Conservation (phyloP, 2,113 vertebrate species). For the Macheiramphus alcinus region DNA sequence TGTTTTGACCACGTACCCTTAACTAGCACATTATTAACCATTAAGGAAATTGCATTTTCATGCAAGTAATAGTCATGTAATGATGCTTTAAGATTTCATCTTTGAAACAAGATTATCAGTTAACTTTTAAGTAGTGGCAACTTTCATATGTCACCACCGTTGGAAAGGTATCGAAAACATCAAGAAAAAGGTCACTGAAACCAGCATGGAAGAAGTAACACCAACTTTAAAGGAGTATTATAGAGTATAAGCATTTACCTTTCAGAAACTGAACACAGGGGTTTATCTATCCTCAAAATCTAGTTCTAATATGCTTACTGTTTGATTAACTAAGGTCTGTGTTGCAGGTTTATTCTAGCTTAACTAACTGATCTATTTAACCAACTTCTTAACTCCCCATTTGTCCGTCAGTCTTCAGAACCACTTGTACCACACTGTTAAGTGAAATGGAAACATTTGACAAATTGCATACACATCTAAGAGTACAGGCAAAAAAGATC, state of each 20-base stretch:
- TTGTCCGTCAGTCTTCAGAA: neutral
- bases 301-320: neutral
- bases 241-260: neutral
- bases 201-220: neutral
- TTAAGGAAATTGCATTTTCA: neutral
- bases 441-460: neutral
- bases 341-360: neutral
- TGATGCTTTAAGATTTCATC: neutral
- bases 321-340: neutral
- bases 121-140: neutral
- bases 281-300: neutral
- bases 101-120: neutral
- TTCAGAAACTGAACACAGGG: neutral
- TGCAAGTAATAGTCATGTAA: neutral
- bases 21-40: neutral
- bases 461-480: neutral
- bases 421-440: neutral
- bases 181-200: neutral
- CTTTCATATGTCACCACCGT: neutral
- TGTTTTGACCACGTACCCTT: neutral
- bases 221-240: neutral
- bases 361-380: neutral
- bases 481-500: neutral
- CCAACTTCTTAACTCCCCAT: neutral
- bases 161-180: neutral